Evolutionary conservation across 2,797 vertebrate genomes (phyloP).

Genomic region (Micrastur ruficollis): DNA sequence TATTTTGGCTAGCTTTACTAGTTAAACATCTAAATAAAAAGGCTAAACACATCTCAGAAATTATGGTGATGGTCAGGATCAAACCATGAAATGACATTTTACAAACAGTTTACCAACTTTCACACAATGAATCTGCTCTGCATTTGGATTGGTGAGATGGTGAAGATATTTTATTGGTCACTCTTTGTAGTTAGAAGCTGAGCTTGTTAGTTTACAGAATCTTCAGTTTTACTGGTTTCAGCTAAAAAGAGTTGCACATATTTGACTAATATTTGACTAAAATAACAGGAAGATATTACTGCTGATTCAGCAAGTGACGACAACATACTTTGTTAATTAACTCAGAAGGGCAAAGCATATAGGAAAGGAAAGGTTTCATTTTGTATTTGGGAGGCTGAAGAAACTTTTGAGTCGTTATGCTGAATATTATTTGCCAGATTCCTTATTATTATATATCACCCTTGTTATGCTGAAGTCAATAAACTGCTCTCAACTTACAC

Average conservation of each 20-base stretch:
- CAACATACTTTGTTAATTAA: background rate
- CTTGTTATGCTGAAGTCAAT: background rate
- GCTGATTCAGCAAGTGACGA: background rate
- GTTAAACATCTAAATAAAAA: background rate
- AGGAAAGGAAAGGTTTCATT: background rate
- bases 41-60: background rate
- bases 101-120: background rate
- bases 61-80: background rate
- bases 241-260: background rate
- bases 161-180: background rate
- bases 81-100: background rate
- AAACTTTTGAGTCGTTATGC: background rate
- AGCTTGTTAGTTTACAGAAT: background rate
- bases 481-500: background rate
- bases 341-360: background rate
- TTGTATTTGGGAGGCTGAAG: background rate
- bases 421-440: background rate
- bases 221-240: background rate
- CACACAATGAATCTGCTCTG: background rate
- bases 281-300: background rate
- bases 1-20: background rate
- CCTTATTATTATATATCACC: background rate
- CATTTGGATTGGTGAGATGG: background rate
- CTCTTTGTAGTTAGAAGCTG: background rate
- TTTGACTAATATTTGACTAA: background rate